These are phyloP conservation scores for Haemorhous mexicanus DNA, from an alignment of 2,113 vertebrate genomes.

Conservation along the genomic window DNA sequence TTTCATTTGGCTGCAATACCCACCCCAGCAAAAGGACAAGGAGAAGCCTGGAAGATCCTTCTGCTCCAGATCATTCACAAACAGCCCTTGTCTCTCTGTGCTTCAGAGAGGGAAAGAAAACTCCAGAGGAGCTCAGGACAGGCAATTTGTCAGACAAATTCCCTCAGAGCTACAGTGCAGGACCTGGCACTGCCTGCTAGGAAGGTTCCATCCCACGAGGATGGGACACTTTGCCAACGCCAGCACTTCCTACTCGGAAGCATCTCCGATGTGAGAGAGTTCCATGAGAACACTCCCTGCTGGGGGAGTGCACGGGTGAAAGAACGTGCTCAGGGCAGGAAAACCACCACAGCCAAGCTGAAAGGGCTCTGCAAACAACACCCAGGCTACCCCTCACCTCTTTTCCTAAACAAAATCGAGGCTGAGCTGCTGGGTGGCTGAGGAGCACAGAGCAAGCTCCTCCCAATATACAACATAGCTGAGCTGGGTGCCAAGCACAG, in stretches of 20 bases:
- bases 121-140: background rate
- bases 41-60: background rate
- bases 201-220: background rate
- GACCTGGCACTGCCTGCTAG: background rate
- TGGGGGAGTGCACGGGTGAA: background rate
- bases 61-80: background rate
- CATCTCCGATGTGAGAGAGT: rapidly evolving
- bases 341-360: background rate
- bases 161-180: background rate
- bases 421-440: background rate
- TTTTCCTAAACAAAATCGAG: background rate
- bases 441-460: background rate
- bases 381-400: background rate
- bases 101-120: background rate
- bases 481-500: background rate
- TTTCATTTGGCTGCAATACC: background rate
- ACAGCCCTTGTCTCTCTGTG: background rate
- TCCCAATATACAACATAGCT: background rate
- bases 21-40: background rate
- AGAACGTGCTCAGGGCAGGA: background rate
- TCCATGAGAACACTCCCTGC: background rate
- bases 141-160: background rate
- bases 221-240: rapidly evolving
- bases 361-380: background rate
- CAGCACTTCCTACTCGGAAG: background rate